Conservation (phyloP, 2,797 vertebrate species). For the Argyrosomus regius region DNA sequence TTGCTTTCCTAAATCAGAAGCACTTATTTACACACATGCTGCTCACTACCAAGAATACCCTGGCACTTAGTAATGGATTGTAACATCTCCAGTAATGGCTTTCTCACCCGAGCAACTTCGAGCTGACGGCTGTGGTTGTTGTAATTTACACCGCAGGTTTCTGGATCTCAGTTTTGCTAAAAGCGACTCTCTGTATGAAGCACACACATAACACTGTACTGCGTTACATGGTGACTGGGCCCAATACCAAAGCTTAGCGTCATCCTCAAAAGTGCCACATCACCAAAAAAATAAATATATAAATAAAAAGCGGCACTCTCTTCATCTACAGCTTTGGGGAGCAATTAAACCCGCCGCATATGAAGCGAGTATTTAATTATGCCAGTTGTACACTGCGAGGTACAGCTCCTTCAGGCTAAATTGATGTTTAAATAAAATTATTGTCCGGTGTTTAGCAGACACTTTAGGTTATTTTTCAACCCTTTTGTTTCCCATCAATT, state of each 20-base stretch:
- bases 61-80: slow-evolving; percentile 68
- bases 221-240: slow-evolving; percentile 45
- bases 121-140: slow-evolving; percentile 66
- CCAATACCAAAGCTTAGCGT: slow-evolving; percentile 37
- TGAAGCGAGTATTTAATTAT: slow-evolving; percentile 66
- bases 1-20: slow-evolving; percentile 47
- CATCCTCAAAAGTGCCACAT: slow-evolving; percentile 52
- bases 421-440: slow-evolving; percentile 59
- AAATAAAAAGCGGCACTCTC: neutral
- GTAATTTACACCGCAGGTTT: slow-evolving; percentile 72
- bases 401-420: slow-evolving; percentile 49
- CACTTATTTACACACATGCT: slow-evolving; percentile 56
- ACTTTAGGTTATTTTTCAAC: slow-evolving; percentile 47
- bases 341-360: slow-evolving; percentile 65
- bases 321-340: slow-evolving; percentile 55
- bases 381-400: slow-evolving; percentile 44
- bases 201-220: slow-evolving; percentile 26
- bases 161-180: slow-evolving; percentile 72
- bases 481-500: slow-evolving; percentile 65
- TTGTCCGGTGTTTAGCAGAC: slow-evolving; percentile 41
- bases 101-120: slow-evolving; percentile 60
- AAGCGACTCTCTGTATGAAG: slow-evolving; percentile 56
- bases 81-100: slow-evolving; percentile 67
- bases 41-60: slow-evolving; percentile 60
- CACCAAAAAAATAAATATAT: slow-evolving; percentile 10